Percentiles rank a stretch among this genome's conserved stretches.
Evolutionary conservation across 1,140 invertebrate species (phyloP).

Genomic region (Orius laevigatus): DNA sequence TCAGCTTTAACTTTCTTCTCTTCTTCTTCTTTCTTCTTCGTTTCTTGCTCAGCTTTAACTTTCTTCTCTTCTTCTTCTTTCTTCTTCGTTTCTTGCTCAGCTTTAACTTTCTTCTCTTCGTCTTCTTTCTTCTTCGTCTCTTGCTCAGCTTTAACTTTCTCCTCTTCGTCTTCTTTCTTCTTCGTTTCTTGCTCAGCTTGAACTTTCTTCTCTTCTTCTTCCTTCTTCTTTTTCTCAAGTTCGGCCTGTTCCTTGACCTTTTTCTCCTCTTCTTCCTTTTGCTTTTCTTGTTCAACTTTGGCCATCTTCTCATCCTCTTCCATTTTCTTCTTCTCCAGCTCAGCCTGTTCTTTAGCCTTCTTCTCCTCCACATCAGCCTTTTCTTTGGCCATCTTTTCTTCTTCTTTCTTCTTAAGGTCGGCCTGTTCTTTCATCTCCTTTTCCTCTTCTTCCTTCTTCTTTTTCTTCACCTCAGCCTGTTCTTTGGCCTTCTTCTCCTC

Average conservation of each 20-base stretch:
- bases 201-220: slow-evolving; percentile 10
- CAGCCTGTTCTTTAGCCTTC: slow-evolving; percentile 18
- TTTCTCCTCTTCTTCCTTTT: slow-evolving; percentile 20
- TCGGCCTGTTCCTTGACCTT: slow-evolving; percentile 19
- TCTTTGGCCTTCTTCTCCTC: slow-evolving; percentile 16
- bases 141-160: background rate
- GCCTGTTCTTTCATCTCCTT: slow-evolving; percentile 19
- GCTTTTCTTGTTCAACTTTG: slow-evolving; percentile 21
- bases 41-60: background rate
- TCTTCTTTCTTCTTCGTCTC: background rate
- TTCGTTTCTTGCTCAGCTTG: slow-evolving; percentile 16
- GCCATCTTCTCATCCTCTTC: slow-evolving; percentile 18
- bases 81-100: background rate
- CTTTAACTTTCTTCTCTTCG: background rate
- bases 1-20: background rate
- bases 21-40: background rate
- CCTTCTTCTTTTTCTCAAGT: slow-evolving; percentile 18
- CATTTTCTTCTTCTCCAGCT: slow-evolving; percentile 20
- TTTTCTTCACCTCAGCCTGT: slow-evolving; percentile 12
- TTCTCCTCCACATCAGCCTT: slow-evolving; percentile 19
- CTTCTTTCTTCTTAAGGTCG: slow-evolving; percentile 18
- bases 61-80: slow-evolving; percentile 2
- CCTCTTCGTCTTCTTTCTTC: slow-evolving; percentile 4
- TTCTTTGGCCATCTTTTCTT: slow-evolving; percentile 17
- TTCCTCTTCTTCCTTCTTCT: slow-evolving; percentile 14